phyloP scores from a whole-genome alignment of 2,888 invertebrate species.

The Penaeus monodon region DNA sequence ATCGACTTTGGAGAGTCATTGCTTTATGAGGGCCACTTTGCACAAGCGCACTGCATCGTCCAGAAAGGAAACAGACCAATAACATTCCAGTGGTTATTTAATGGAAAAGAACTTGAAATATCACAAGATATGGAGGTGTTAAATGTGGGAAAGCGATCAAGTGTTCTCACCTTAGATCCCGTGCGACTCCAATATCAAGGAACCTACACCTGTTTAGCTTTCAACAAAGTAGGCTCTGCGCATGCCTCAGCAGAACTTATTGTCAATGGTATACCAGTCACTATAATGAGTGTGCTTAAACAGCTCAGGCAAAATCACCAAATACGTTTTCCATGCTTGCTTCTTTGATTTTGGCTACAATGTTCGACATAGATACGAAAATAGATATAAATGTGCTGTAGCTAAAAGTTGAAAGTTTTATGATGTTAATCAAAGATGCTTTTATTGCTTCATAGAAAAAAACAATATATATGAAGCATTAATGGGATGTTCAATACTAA shows the following conservation, averaged over 20 bases:
- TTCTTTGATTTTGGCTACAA: too few relatives aligned
- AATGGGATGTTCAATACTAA: too few relatives aligned
- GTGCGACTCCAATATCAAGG: constrained; percentile 79
- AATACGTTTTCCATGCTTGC: too few relatives aligned
- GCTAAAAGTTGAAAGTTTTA: too few relatives aligned
- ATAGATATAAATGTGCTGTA: too few relatives aligned
- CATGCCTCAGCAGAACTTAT: constrained; percentile 75
- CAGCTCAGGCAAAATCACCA: too few relatives aligned
- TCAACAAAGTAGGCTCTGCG: constrained; percentile 77
- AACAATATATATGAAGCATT: too few relatives aligned
- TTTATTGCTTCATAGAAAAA: too few relatives aligned
- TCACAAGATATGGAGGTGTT: constrained; percentile 66
- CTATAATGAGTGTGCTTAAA: neutral
- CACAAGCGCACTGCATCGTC: constrained; percentile 45
- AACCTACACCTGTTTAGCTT: constrained; percentile 79
- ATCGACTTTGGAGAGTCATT: constrained; percentile 35
- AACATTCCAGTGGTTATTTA: constrained; percentile 69
- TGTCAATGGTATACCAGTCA: constrained; percentile 72
- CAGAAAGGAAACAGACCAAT: constrained; percentile 79
- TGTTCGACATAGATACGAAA: too few relatives aligned
- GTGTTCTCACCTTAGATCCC: constrained; percentile 72
- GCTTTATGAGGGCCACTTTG: constrained; percentile 66
- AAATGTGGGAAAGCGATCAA: constrained; percentile 67
- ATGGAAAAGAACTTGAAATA: constrained; percentile 68
- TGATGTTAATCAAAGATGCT: too few relatives aligned